phyloP scores from a whole-genome alignment of 2,797 vertebrate species.

The Hypotaenidia okinawae region DNA sequence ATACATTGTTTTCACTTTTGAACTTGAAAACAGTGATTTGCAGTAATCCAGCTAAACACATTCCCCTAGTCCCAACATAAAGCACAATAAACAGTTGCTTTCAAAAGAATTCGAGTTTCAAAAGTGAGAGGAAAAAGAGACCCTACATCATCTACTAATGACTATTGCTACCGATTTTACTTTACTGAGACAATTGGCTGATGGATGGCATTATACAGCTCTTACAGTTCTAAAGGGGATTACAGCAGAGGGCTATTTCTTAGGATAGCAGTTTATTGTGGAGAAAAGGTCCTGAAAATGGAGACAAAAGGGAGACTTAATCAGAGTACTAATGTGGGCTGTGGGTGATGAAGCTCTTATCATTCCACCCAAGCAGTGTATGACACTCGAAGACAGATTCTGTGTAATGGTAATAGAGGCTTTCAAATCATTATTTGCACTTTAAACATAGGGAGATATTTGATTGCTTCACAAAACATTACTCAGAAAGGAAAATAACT shows the following conservation, averaged over 20 bases:
- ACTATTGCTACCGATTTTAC: conserved; percentile 4
- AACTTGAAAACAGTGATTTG: conserved; percentile 1
- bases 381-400: conserved; percentile 7
- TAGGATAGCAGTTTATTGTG: conserved; percentile 2
- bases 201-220: conserved; percentile 1
- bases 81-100: not conserved
- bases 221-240: not conserved
- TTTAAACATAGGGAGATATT: conserved; percentile 1
- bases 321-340: conserved; percentile 12
- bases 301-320: conserved; percentile 44
- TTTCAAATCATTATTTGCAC: conserved; percentile 52
- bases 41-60: not conserved
- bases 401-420: not conserved
- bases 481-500: conserved; percentile 19
- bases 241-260: conserved; percentile 1
- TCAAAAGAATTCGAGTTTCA: conserved; percentile 12
- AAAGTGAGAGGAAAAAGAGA: not conserved
- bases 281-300: conserved; percentile 34
- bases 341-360: conserved; percentile 37
- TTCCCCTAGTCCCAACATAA: not conserved
- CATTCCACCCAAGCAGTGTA: conserved; percentile 6
- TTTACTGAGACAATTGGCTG: conserved; percentile 7
- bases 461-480: conserved; percentile 42
- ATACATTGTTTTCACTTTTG: not conserved
- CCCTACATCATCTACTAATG: not conserved